A percentile compares a stretch with the other conserved stretches of the same genome.
These are phyloP conservation scores for Alexandromys fortis DNA, from an alignment of 2,113 vertebrate species.

Conservation along the genomic window DNA sequence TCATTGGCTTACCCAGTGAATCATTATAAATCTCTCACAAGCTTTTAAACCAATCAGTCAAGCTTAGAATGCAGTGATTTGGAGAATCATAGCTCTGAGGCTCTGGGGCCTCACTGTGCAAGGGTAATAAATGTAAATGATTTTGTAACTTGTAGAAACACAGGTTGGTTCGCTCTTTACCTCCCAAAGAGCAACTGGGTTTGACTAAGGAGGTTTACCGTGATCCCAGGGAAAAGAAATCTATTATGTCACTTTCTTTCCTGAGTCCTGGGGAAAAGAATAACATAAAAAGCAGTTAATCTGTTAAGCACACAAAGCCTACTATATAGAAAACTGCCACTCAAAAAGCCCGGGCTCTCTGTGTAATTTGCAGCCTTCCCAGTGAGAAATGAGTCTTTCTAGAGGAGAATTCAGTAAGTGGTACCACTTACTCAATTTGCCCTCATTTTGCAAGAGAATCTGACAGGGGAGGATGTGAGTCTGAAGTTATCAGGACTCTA, in stretches of 20 bases:
- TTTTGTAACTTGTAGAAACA: constrained; percentile 84
- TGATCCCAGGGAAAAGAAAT: constrained; percentile 60
- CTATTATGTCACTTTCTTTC: constrained; percentile 72
- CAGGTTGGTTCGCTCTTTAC: constrained; percentile 77
- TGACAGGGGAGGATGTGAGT: background rate
- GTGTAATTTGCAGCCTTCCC: constrained; percentile 30
- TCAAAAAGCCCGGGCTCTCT: constrained; percentile 51
- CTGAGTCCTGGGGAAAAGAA: constrained; percentile 72
- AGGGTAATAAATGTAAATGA: constrained; percentile 85
- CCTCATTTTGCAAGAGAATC: background rate
- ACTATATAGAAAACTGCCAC: constrained; percentile 65
- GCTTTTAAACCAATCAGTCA: constrained; percentile 89
- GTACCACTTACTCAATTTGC: background rate
- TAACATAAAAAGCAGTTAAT: constrained; percentile 67
- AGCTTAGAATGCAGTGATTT: constrained; percentile 86
- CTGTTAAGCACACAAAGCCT: constrained; percentile 75
- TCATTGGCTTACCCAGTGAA: constrained; percentile 86
- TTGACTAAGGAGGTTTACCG: constrained; percentile 75
- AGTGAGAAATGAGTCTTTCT: constrained; percentile 15
- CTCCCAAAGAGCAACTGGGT: constrained; percentile 78
- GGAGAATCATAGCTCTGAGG: constrained; percentile 85
- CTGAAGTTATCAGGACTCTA: background rate
- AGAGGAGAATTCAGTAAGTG: background rate
- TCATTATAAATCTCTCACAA: constrained; percentile 88
- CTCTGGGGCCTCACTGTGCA: constrained; percentile 82